Evolutionary conservation across 2,888 invertebrate genomes (phyloP), one percentile per base, ranked within the genome.

Genomic region (Acleris literana): DNA sequence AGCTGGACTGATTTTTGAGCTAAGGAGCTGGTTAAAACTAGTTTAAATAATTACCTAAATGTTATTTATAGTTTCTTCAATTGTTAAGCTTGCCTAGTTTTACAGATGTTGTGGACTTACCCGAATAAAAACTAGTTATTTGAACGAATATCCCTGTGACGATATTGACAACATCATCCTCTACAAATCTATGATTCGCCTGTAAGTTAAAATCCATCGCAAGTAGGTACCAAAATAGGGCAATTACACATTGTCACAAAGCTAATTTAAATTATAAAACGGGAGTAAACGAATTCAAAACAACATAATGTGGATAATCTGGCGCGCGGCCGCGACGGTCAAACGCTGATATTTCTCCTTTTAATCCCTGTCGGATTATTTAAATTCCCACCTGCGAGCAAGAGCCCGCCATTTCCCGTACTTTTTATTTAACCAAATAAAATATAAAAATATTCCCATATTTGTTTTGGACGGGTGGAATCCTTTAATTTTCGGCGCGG

Each of bases 291-390:
- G 80, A 83, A 85, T 85, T 75, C 75, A 80, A 85, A 83, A 82
- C 77, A 83, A 80, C 82, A 80, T 87, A 84, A 90, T 85, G 84
- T 88, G 82, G 82, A 81, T 89, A 88, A 90, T 83, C 88, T 82
- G 76, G 71, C 71, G 70, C 76, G 78, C 79, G 77, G 78, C 78
- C 82, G 86, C 89, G 85, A 84, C 88, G 90, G 90, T 89, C 90
- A 89, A 88, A 90, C 86, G 90, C 91, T 90, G 90, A 91, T 92
- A 90, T 91, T 92, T 88, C 86, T 91, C 88, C 82, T 88, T 90
- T 92, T 92, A 92, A 92, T 91, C 92, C 92, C 86, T 90, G 91
- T 90, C 92, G 91, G 92, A 92, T 92, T 92, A 92, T 92, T 92
- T 92, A 92, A 92, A 92, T 92, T 91, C 92, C 92, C 92, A 92